Evolutionary conservation across 2,113 vertebrate species (phyloP), one percentile per base, ranked within the genome.

Genomic region (Coturnix japonica): DNA sequence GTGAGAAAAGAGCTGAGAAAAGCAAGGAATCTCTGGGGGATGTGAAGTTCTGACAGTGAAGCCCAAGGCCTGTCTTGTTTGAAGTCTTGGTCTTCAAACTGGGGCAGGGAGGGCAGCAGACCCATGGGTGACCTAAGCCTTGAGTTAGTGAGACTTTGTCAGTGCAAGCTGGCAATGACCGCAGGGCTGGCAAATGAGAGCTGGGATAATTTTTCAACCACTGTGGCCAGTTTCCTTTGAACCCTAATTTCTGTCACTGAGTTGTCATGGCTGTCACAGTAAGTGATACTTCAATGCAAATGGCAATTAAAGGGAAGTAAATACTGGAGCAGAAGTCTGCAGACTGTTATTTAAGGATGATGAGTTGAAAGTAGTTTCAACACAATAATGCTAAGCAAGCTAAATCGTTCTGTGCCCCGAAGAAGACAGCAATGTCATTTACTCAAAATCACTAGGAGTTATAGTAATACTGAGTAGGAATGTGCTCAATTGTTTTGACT

Each of bases 221-320:
- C 80, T 93, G 54, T 0, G 11, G 35, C 65, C 49, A 4, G 16
- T 91, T 87, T 76, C 87, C 81, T 89, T 94, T 89, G 93, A 92
- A 89, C 85, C 87, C 75, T 82, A 89, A 93, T 91, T 85, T 89
- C 89, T 87, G 94, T 95, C 89, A 91, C 16, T 77, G 71, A 92
- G 60, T 89, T 94, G 89, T 87, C 91, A 85, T 91, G 75, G 43
- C 89, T 96, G 95, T 94, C 94, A 92, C 87, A 87, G 92, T 94
- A 92, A 96, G 75, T 91, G 95, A 91, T 91, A 92, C 92, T 93
- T 89, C 94, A 92, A 87, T 75, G 75, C 87, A 95, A 94, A 92
- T 92, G 93, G 93, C 95, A 95, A 95, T 95, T 91, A 95, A 87
- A 76, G 87, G 63, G 64, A 91, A 93, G 94, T 95, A 94, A 95